phyloP scores from a whole-genome alignment of 2,888 invertebrate genomes.

The Rotaria sp. region DNA sequence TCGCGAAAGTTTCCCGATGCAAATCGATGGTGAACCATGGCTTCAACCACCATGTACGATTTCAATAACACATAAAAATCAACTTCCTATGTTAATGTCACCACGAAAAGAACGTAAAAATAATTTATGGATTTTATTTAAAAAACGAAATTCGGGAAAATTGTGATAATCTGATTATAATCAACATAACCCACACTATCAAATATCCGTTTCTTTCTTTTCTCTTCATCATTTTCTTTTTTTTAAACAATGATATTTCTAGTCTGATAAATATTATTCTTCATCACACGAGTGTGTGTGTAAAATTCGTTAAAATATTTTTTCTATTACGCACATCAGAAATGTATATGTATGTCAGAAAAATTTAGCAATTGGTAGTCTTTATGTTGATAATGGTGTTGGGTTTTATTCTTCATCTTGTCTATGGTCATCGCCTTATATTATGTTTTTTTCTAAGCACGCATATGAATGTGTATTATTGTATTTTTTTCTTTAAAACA shows the following conservation, averaged over 20 bases:
- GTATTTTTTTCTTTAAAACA: background rate
- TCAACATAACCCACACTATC: slow-evolving; percentile 43
- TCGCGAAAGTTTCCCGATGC: slow-evolving; percentile 80
- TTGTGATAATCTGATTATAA: background rate
- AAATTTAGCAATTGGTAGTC: background rate
- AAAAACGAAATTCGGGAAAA: background rate
- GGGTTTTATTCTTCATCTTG: background rate
- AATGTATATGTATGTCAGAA: background rate
- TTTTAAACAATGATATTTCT: slow-evolving; percentile 18
- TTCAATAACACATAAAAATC: slow-evolving; percentile 87
- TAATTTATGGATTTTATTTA: slow-evolving; percentile 5
- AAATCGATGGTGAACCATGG: slow-evolving; percentile 96
- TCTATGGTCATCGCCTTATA: background rate
- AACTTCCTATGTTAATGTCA: slow-evolving; percentile 93
- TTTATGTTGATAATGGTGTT: background rate
- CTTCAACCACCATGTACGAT: slow-evolving; percentile 93
- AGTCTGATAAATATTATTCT: slow-evolving; percentile 3
- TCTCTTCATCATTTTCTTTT: background rate
- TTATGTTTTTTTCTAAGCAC: background rate
- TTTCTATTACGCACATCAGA: too few species aligned
- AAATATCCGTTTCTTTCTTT: slow-evolving; percentile 41
- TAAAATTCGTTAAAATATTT: too few species aligned
- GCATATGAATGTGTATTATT: background rate
- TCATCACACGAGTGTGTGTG: too few species aligned
- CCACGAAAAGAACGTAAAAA: slow-evolving; percentile 56